Percentiles rank a stretch among this genome's conserved stretches.
Conservation (phyloP, 2,888 invertebrate species). For the Neuroscelio doddi region DNA sequence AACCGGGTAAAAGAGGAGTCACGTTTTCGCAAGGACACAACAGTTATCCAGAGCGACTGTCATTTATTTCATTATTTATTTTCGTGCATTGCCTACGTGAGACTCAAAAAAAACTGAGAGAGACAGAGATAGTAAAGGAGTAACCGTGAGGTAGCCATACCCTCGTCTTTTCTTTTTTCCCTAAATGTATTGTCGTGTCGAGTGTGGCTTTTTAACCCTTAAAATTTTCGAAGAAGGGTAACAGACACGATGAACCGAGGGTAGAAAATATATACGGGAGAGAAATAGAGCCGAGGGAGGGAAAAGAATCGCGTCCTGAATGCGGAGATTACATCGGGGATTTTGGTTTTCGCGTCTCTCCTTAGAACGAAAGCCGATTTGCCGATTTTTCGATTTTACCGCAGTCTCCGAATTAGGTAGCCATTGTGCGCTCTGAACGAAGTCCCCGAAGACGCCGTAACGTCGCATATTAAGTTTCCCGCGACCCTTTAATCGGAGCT, state of each 20-base stretch:
- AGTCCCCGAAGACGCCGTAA: conserved; percentile 58
- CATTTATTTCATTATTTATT: conserved; percentile 69
- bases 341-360: conserved; percentile 71
- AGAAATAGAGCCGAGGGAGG: conserved; percentile 43
- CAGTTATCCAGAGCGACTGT: conserved; percentile 68
- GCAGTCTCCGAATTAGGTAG: conserved; percentile 63
- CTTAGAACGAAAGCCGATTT: conserved; percentile 70
- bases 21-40: conserved; percentile 58
- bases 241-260: conserved; percentile 53
- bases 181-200: conserved; percentile 67
- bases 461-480: conserved; percentile 66
- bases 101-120: conserved; percentile 43
- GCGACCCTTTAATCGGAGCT: conserved; percentile 62
- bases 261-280: conserved; percentile 40
- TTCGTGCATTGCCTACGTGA: conserved; percentile 48
- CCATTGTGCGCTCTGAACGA: conserved; percentile 57
- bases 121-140: conserved; percentile 9
- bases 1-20: conserved; percentile 61
- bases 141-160: conserved; percentile 1
- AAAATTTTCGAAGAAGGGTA: conserved; percentile 66
- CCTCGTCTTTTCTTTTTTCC: conserved; percentile 40
- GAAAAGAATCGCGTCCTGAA: conserved; percentile 64
- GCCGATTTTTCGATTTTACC: conserved; percentile 63
- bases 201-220: conserved; percentile 72
- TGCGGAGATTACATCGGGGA: conserved; percentile 71